These are phyloP conservation scores for Chelonoidis abingdonii DNA, from an alignment of 2,113 vertebrate genomes.

Conservation along the genomic window DNA sequence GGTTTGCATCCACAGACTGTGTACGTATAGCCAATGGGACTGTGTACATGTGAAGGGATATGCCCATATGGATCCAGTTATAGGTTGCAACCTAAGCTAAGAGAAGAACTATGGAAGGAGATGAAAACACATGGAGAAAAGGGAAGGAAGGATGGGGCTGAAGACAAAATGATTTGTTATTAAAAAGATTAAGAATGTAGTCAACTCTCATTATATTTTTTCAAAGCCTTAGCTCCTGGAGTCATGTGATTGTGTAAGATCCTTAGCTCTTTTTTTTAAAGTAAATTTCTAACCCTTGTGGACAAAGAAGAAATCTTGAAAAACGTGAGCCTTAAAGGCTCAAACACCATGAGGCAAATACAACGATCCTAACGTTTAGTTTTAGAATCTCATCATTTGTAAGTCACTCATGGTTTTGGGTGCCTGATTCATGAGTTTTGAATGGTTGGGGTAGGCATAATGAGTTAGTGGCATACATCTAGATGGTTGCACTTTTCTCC, in stretches of 20 bases:
- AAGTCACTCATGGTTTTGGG: background rate
- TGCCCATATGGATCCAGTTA: background rate
- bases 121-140: background rate
- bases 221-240: background rate
- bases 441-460: background rate
- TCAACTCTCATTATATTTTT: background rate
- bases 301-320: background rate
- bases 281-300: background rate
- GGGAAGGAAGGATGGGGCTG: background rate
- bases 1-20: background rate
- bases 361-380: background rate
- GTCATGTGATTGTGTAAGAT: background rate
- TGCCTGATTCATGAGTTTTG: background rate
- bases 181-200: background rate
- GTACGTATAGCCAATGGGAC: background rate
- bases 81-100: background rate
- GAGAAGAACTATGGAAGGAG: background rate
- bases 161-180: background rate
- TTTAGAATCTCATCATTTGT: background rate
- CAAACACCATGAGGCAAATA: background rate
- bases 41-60: rapidly evolving
- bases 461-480: background rate
- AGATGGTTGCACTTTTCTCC: background rate
- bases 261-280: background rate
- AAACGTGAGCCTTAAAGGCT: background rate